Evolutionary conservation across 2,797 vertebrate genomes (phyloP), one percentile per base, ranked within the genome.

Genomic region (Falco biarmicus): DNA sequence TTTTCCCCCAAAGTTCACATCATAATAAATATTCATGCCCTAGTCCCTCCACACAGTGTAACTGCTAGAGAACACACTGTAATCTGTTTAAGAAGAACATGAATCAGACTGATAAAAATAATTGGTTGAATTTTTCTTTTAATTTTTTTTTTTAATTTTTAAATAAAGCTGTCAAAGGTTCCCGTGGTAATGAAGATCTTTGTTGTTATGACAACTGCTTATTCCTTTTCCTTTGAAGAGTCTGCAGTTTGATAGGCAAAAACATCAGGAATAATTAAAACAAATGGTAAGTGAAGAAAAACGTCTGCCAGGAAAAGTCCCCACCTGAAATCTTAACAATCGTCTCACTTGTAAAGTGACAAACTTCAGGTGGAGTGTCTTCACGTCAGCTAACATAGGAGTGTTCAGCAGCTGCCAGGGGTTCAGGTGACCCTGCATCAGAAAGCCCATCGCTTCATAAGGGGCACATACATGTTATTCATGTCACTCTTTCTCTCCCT

Each of bases 131-230:
- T 95, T 98, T 96, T 96, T 96, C 96, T 96, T 97, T 96, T 97
- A 89, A 94, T 91, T 97, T 96, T 97, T 96, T 41, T 97, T 98
- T 95, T 77, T 47, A 91, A 92, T 92, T 97, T 97, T 98, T 97
- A 98, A 98, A 98, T 98, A 98, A 98, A 98, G 97, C 98, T 98
- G 98, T 98, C 88, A 95, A 97, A 98, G 97, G 95, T 97, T 98
- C 95, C 96, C 95, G 96, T 97, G 97, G 97, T 98, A 98, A 98
- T 98, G 97, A 98, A 97, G 97, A 98, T 97, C 97, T 98, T 98
- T 98, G 98, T 98, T 98, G 98, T 98, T 98, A 98, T 98, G 98
- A 98, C 98, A 98, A 98, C 98, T 98, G 97, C 97, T 98, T 97
- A 96, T 93, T 97, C 96, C 95, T 97, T 93, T 97, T 95, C 74